Evolutionary conservation across 2,797 vertebrate species (phyloP), one percentile per base, ranked within the genome.

Genomic region (Chaenodraco wilsoni): DNA sequence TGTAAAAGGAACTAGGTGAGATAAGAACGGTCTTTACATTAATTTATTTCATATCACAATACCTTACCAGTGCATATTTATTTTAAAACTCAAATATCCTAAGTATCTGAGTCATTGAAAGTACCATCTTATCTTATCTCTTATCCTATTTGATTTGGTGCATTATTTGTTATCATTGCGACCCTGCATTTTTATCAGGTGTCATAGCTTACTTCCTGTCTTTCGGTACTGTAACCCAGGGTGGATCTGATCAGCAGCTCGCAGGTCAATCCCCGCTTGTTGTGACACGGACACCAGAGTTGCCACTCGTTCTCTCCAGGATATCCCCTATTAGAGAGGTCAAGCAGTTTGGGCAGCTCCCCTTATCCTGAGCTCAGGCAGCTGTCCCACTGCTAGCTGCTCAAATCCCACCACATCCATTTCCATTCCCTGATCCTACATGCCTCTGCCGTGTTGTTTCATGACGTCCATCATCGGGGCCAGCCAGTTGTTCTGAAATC

Each of bases 301-400:
- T 89, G 83, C 85, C 69, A 65, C 82, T 88, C 63, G 66, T 84
- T 85, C 87, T 83, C 79, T 85, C 55, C 90, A 92, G 93, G 93
- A 93, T 93, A 91, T 93, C 90, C 91, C 88, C 85, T 82, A 91
- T 94, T 93, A 93, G 59, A 87, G 90, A 65, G 87, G 91, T 92
- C 91, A 91, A 84, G 83, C 88, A 82, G 84, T 91, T 73, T 76
- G 78, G 79, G 86, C 87, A 87, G 84, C 89, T 80, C 82, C 85
- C 85, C 87, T 89, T 76, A 89, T 90, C 87, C 90, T 84, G 82
- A 90, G 91, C 87, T 89, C 87, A 88, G 83, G 90, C 93, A 94
- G 93, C 92, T 94, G 93, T 92, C 88, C 82, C 62, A 58, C 75
- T 82, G 81, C 83, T 84, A 86, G 71, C 76, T 76, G 84, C 87